Base-by-base conservation (phyloP, 2,113 vertebrate species). In the Onychostoma macrolepis region DNA sequence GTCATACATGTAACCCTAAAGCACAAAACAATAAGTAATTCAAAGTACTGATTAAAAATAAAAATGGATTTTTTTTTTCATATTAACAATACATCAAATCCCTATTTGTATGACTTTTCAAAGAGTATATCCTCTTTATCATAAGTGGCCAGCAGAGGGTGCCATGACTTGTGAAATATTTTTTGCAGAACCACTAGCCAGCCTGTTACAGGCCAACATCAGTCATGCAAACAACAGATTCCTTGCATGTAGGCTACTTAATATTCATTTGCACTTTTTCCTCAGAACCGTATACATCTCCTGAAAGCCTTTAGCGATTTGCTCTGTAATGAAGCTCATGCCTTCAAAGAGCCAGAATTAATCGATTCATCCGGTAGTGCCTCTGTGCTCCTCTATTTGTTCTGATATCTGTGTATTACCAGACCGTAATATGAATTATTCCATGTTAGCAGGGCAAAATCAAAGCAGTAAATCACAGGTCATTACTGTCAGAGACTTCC, bases 101-200 rank as follows among this genome's bases (percentile, higher is more conserved):
- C 56, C 56, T 58, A 56, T 56, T 58, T 58, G 53, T 58, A 58
- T 7, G 2, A 38, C 19, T 38, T 72, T 24, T 72, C 69, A 38
- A 21, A 36, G 4, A 21, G 9, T 36, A 7, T 38, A 21, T 36
- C 17, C 50, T 24, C 21, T n/a, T 26, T 72, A 11, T 0, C 33
- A 45, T 2, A 53, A 76, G 56, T 89, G 12, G 0, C 92, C 94
- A 93, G 88, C 76, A 94, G 93, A 88, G 81, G 92, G 90, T 0
- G 85, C 50, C 63, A 28, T 86, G 5, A 1, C 13, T 81, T 53
- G 86, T 80, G 9, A 26, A 43, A 85, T 85, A 19, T 17, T 5
- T 1, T 48, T 11, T 3, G n/a, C 58, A 43, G 12, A 10, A 21
- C 26, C 3, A 3, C 6, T 19, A 21, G 10, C 6, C 24, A 21